Evolutionary conservation across 2,797 vertebrate species (phyloP).

Genomic region (Bradypus variegatus): DNA sequence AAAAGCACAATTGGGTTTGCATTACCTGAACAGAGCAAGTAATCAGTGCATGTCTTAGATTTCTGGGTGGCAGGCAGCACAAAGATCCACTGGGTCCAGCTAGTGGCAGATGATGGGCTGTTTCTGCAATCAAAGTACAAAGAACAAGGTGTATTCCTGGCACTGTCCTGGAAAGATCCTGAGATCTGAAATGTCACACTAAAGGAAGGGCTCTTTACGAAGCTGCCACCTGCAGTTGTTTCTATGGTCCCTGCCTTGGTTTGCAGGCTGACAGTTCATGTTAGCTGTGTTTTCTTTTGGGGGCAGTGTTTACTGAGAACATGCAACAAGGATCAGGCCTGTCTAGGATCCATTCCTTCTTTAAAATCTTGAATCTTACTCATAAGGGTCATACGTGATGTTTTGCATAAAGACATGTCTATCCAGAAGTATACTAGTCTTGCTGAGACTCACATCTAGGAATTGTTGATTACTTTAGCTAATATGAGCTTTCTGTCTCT

Average conservation of each 20-base stretch:
- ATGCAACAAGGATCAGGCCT: background rate
- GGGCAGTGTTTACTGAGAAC: background rate
- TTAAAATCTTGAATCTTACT: background rate
- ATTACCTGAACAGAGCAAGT: background rate
- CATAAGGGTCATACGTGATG: background rate
- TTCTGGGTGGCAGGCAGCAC: background rate
- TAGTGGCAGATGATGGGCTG: background rate
- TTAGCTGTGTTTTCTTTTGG: background rate
- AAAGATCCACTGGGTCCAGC: background rate
- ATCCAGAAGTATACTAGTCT: background rate
- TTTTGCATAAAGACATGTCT: background rate
- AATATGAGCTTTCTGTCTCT: background rate
- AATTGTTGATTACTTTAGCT: background rate
- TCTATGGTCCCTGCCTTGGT: background rate
- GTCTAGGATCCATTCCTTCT: background rate
- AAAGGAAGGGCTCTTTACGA: background rate
- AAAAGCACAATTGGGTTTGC: background rate
- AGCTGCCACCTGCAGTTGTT: background rate
- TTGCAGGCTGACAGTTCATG: background rate
- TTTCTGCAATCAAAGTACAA: conserved; percentile 28
- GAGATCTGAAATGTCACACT: background rate
- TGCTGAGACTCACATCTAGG: background rate
- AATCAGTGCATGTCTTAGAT: background rate
- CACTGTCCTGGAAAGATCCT: background rate
- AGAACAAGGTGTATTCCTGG: conserved; percentile 29